Conservation (phyloP, 2,113 vertebrate genomes). For the Hemichromis elongatus region DNA sequence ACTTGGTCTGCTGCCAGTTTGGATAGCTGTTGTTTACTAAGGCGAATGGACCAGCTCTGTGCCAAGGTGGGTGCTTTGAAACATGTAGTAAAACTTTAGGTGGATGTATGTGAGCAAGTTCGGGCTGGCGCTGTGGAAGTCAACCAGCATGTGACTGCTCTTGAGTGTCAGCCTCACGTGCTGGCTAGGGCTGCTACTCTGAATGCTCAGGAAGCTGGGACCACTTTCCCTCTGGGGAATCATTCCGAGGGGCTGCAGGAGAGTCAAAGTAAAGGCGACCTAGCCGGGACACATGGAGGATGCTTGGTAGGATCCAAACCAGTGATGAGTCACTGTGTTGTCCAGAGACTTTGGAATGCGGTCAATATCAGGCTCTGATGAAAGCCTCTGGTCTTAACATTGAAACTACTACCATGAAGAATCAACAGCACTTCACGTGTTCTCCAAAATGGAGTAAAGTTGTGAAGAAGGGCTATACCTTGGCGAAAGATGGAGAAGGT, state of each 20-base stretch:
- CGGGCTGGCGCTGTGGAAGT: neutral
- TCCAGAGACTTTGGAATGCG: neutral
- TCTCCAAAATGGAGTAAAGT: neutral
- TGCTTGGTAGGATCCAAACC: neutral
- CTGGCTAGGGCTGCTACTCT: neutral
- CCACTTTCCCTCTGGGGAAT: neutral
- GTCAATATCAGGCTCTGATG: neutral
- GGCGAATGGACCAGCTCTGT: neutral
- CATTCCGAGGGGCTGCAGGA: neutral
- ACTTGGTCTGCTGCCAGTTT: neutral
- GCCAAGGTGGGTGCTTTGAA: neutral
- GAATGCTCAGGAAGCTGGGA: neutral
- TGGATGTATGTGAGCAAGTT: neutral
- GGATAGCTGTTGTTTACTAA: neutral
- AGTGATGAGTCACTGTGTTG: neutral
- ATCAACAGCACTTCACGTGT: neutral
- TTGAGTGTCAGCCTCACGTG: neutral
- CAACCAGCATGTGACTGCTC: neutral
- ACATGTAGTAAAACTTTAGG: neutral
- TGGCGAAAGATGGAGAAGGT: neutral
- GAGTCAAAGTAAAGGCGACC: neutral
- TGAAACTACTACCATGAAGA: rapidly evolving
- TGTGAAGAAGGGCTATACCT: neutral
- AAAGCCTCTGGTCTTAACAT: neutral
- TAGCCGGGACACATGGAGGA: rapidly evolving